Conservation (phyloP, 2,888 invertebrate genomes). For the Dexiosoma caninum region DNA sequence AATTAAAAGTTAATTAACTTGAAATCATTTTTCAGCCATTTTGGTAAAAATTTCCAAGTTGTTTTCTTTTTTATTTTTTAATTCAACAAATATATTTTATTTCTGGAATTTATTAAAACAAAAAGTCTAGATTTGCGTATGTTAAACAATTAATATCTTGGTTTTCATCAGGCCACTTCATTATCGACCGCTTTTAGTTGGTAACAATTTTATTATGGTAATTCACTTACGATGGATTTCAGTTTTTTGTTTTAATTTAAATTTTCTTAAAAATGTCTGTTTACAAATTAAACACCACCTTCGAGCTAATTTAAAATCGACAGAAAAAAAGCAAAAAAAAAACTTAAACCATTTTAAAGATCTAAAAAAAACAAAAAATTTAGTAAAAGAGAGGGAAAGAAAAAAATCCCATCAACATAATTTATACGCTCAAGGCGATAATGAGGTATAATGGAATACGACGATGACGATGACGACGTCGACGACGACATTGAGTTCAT, state of each 20-base stretch:
- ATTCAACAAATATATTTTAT: no score
- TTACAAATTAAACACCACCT: conserved; percentile 49
- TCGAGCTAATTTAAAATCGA: conserved; percentile 46
- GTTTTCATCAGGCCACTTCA: neutral
- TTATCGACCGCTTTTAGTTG: neutral
- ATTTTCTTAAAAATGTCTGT: conserved; percentile 6
- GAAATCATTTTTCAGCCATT: no score
- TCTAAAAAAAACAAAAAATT: conserved; percentile 6
- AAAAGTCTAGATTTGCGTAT: neutral
- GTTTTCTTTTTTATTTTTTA: no score
- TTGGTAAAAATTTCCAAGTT: no score
- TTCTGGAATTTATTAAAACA: no score
- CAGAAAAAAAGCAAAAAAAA: conserved; percentile 7
- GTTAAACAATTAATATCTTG: neutral
- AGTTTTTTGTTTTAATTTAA: neutral
- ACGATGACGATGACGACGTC: no score
- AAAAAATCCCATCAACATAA: conserved; percentile 75
- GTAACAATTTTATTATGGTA: conserved; percentile 19
- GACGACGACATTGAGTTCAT: conserved; percentile 67
- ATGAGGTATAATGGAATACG: conserved; percentile 77
- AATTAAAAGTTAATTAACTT: no score
- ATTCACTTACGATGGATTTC: neutral
- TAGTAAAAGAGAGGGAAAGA: conserved; percentile 30
- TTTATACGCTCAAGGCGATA: conserved; percentile 77
- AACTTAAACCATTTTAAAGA: conserved; percentile 14